Percentiles rank a stretch among this genome's conserved stretches.
phyloP scores from a whole-genome alignment of 2,797 vertebrate genomes.

The Rhynchotus rufescens region DNA sequence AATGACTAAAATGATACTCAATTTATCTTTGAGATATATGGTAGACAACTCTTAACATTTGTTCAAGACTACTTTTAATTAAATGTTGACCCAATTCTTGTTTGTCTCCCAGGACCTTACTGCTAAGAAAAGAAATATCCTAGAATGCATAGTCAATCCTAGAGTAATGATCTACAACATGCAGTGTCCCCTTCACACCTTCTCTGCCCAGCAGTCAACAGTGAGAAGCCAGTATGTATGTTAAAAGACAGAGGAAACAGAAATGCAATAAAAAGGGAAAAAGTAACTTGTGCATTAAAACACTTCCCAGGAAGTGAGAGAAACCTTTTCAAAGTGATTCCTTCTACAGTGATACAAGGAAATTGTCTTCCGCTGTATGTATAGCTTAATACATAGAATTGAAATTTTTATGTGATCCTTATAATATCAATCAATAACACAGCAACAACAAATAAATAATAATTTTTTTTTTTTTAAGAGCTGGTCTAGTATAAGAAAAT shows the following conservation, averaged over 20 bases:
- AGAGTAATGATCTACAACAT: background rate
- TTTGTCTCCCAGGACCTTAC: background rate
- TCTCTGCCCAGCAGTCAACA: background rate
- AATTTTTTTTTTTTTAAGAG: background rate
- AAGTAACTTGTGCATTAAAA: background rate
- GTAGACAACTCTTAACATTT: background rate
- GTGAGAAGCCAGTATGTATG: background rate
- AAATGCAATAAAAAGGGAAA: background rate
- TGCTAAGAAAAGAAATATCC: conserved; percentile 31
- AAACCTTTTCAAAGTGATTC: background rate
- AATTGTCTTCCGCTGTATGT: background rate
- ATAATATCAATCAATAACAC: background rate
- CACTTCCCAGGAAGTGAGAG: background rate
- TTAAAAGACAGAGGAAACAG: background rate
- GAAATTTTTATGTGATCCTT: background rate
- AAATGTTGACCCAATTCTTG: conserved; percentile 11
- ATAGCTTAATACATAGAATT: background rate
- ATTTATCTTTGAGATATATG: background rate
- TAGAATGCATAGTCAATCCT: background rate
- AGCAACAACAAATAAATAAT: background rate
- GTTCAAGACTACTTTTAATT: background rate
- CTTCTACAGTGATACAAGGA: background rate
- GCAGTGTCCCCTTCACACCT: background rate
- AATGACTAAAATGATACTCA: background rate
- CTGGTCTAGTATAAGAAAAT: background rate